Percentiles rank a stretch among this genome's conserved stretches.
Conservation (phyloP, 2,888 invertebrate species). For the Apamea anceps region DNA sequence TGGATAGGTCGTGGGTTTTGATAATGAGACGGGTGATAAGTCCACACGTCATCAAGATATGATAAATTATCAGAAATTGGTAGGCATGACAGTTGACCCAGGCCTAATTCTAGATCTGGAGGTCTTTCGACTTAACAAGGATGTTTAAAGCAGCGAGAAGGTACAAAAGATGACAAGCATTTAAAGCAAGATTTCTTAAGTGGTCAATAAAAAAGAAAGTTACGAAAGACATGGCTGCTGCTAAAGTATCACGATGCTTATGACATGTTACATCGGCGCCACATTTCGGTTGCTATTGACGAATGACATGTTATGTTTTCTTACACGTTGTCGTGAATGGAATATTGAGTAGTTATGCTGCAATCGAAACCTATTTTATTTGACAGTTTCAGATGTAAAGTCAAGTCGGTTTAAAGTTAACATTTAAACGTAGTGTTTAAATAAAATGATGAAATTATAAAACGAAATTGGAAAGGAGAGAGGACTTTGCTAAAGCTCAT, state of each 20-base stretch:
- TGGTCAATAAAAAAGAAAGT: slow-evolving; percentile 55
- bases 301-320: slow-evolving; percentile 27
- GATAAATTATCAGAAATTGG: background rate
- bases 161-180: slow-evolving; percentile 41
- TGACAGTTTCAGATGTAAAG: background rate
- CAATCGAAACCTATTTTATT: background rate
- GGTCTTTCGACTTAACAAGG: background rate
- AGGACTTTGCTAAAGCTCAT: background rate
- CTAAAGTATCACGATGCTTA: slow-evolving; percentile 34
- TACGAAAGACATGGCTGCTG: slow-evolving; percentile 42
- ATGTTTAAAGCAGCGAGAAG: slow-evolving; percentile 6
- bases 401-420: background rate
- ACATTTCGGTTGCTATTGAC: slow-evolving; percentile 1
- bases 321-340: slow-evolving; percentile 6
- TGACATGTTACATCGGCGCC: slow-evolving; percentile 39
- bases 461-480: background rate
- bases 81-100: background rate
- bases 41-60: slow-evolving; percentile 4
- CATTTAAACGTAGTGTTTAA: background rate
- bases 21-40: slow-evolving; percentile 18
- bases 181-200: slow-evolving; percentile 39
- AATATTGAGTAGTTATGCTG: slow-evolving; percentile 13
- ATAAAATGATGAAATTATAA: background rate
- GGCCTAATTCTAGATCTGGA: background rate
- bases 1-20: slow-evolving; percentile 48